Evolutionary conservation across 2,113 vertebrate species (phyloP).

Genomic region (Xiphophorus couchianus): DNA sequence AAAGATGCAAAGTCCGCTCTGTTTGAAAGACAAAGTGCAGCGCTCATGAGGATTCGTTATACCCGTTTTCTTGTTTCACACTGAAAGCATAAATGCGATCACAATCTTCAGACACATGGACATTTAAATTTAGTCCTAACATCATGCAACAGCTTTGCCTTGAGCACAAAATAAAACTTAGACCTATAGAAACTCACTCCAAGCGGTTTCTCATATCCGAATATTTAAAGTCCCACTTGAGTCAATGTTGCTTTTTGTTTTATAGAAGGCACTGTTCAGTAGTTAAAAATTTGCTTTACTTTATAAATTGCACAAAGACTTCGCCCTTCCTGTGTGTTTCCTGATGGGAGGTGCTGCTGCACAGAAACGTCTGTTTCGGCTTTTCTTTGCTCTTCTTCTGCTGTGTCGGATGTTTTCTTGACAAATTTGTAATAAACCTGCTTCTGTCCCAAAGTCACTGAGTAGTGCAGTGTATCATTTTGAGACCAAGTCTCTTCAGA

Average conservation of each 20-base stretch:
- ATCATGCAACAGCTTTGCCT: background rate
- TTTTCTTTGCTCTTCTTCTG: background rate
- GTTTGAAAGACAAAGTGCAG: background rate
- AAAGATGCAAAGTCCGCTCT: background rate
- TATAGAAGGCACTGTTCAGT: background rate
- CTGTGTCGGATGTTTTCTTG: background rate
- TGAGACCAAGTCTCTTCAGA: constrained; percentile 30
- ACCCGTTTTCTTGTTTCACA: constrained; percentile 2
- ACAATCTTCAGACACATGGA: background rate
- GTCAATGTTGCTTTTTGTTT: background rate
- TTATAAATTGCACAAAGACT: background rate
- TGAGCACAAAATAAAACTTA: constrained; percentile 2
- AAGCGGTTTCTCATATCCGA: background rate
- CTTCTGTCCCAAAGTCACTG: background rate
- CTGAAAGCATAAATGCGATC: constrained; percentile 1
- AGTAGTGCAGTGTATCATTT: background rate
- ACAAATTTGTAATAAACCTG: constrained; percentile 12
- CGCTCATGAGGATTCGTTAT: background rate
- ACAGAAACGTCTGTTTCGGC: background rate
- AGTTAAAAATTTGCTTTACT: background rate
- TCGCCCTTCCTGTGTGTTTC: constrained; percentile 11
- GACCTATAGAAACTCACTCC: background rate
- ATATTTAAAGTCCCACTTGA: background rate
- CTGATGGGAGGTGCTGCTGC: constrained; percentile 19
- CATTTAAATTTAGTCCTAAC: constrained; percentile 2